Percentiles rank a stretch among this genome's conserved stretches.
Evolutionary conservation across 2,797 vertebrate species (phyloP).

Genomic region (Helarctos malayanus): DNA sequence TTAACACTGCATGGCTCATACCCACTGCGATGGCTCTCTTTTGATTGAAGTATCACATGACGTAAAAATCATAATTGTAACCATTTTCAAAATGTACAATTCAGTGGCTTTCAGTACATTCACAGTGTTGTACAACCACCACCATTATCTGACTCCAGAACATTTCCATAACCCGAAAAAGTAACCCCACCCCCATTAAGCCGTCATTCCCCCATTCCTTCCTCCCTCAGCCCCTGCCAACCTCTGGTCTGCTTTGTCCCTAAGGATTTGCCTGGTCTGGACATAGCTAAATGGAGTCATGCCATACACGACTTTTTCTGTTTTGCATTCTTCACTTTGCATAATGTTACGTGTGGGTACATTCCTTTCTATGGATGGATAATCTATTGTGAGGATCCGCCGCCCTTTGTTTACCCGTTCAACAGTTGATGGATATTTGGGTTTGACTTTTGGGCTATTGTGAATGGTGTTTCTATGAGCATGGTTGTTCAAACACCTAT

Average conservation of each 20-base stretch:
- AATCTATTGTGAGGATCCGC: not conserved
- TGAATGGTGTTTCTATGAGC: not conserved
- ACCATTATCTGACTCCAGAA: not conserved
- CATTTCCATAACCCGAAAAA: not conserved
- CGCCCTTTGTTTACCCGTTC: not conserved
- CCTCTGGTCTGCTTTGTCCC: not conserved
- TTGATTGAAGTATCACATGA: not conserved
- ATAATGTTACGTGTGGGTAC: not conserved
- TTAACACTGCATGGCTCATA: not conserved
- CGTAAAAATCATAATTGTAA: conserved; percentile 8
- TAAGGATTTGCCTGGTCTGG: not conserved
- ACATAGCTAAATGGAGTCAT: not conserved
- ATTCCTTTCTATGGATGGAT: conserved; percentile 16
- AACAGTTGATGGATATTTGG: not conserved
- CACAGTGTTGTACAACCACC: not conserved
- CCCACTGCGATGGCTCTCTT: not conserved
- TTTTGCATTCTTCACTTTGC: not conserved
- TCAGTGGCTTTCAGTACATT: not conserved
- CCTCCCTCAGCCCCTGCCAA: not conserved
- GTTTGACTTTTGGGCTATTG: not conserved
- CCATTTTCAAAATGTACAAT: not conserved
- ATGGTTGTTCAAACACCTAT: not conserved
- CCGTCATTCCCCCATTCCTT: not conserved
- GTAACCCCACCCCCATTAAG: not conserved
- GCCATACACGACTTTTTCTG: not conserved